Evolutionary conservation across 2,888 invertebrate genomes (phyloP), one percentile per base, ranked within the genome.

Genomic region (Apamea anceps): DNA sequence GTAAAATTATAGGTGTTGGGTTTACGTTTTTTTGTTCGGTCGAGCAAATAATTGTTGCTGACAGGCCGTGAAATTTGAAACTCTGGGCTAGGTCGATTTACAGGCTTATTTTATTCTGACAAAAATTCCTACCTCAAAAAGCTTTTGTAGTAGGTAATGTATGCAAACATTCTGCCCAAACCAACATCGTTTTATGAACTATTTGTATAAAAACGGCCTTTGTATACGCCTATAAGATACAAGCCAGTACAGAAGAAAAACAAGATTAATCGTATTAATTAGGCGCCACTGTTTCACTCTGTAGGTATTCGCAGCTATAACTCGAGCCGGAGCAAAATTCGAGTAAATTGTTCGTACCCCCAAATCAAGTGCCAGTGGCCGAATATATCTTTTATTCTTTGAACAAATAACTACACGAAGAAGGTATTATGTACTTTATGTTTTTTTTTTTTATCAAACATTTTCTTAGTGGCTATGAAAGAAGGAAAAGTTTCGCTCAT

Each of bases 191-290:
- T 77, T 62, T 78, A 45, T 80, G 65, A 77, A 67, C 66, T 32
- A 78, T 57, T 70, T 37, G 45, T 54, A 54, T 37, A 54, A 45
- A 73, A 74, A 57, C n/a, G 6, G 63, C 13, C 51, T 78, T 83
- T 54, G n/a, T 79, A 48, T 42, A 70, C 13, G 7, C 42, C 71
- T 57, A 65, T 65, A 75, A 79, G 60, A 72, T 76, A 87, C 70
- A 86, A 82, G 48, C 73, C 28, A 71, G 68, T 70, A 79, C 78
- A 74, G 65, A 81, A 86, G 83, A 90, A 88, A 87, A 89, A 88
- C 86, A 88, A 85, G 88, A 88, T 88, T 91, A 92, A 91, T 92
- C 82, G 87, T 81, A 90, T 91, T 91, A 92, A 91, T 92, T 91
- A 90, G 85, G 86, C 86, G 82, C 79, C 78, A 89, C 85, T 86